Evolutionary conservation across 2,113 vertebrate species (phyloP).

Genomic region (Spilogale gracilis): DNA sequence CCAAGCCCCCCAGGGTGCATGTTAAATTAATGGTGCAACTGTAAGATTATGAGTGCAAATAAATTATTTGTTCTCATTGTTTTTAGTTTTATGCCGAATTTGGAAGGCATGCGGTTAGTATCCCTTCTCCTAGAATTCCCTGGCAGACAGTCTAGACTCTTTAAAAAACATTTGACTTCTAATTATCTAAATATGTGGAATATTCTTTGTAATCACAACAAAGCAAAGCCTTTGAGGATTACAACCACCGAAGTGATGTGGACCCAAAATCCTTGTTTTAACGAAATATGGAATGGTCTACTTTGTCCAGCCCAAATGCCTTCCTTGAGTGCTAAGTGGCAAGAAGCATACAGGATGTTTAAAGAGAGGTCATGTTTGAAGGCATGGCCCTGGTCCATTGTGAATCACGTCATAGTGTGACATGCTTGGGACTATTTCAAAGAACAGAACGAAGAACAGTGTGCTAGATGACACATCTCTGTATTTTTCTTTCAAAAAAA

Average conservation of each 20-base stretch:
- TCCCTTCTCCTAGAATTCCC: conserved; percentile 36
- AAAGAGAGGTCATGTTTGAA: background rate
- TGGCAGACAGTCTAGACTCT: conserved; percentile 3
- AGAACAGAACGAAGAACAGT: conserved; percentile 20
- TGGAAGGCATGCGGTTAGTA: conserved; percentile 26
- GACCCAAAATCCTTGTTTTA: conserved; percentile 6
- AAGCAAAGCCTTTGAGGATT: conserved; percentile 47
- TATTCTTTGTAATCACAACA: conserved; percentile 40
- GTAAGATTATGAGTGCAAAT: conserved; percentile 71
- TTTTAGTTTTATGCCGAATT: conserved; percentile 62
- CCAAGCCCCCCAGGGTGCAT: conserved; percentile 53
- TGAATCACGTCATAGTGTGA: conserved; percentile 10
- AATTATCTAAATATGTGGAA: conserved; percentile 15
- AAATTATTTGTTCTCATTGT: conserved; percentile 66
- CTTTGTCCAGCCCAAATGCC: background rate
- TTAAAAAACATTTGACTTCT: conserved; percentile 26
- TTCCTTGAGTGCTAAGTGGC: background rate
- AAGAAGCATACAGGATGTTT: conserved; percentile 9
- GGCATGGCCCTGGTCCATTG: background rate
- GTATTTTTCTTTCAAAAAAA: conserved; percentile 74
- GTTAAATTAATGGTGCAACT: conserved; percentile 74
- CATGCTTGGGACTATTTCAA: background rate
- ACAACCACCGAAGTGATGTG: background rate
- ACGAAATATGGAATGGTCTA: background rate
- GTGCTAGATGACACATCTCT: conserved; percentile 47